These are phyloP conservation scores for Scaptomyza caliginosa DNA, from an alignment of 2,888 invertebrate genomes.

Conservation along the genomic window DNA sequence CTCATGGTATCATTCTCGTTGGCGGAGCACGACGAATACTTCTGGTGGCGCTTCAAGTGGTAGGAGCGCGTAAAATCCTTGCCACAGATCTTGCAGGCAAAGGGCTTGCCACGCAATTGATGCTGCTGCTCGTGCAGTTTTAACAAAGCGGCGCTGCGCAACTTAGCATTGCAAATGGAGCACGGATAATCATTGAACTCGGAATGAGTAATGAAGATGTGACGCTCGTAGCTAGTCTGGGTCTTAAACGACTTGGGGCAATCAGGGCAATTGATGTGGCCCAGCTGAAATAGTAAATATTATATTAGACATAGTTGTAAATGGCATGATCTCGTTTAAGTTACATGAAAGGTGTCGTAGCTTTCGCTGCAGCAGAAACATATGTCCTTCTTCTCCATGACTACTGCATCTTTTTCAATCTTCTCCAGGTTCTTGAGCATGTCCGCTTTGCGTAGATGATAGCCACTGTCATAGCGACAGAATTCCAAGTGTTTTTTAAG, in stretches of 20 bases:
- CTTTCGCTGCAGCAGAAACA: slow-evolving; percentile 84
- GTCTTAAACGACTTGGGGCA: slow-evolving; percentile 91
- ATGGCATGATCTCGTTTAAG: slow-evolving; percentile 7
- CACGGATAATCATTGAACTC: slow-evolving; percentile 87
- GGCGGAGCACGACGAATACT: slow-evolving; percentile 81
- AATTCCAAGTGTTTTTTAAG: slow-evolving; percentile 81
- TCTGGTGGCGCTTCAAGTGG: slow-evolving; percentile 86
- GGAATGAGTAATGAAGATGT: slow-evolving; percentile 89
- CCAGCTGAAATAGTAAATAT: slow-evolving; percentile 69
- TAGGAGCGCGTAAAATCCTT: slow-evolving; percentile 90
- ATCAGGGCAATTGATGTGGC: slow-evolving; percentile 85
- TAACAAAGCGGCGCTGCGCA: slow-evolving; percentile 87
- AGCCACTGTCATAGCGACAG: slow-evolving; percentile 81
- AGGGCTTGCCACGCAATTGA: slow-evolving; percentile 86
- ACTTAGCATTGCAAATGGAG: slow-evolving; percentile 88
- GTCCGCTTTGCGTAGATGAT: slow-evolving; percentile 77
- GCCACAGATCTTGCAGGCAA: slow-evolving; percentile 88
- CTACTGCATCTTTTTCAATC: slow-evolving; percentile 81
- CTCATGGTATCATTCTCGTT: slow-evolving; percentile 77
- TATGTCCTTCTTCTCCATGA: slow-evolving; percentile 81
- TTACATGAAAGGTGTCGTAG: slow-evolving; percentile 83
- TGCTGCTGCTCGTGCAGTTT: slow-evolving; percentile 88
- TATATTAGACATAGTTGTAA: neutral
- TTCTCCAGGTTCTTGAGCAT: slow-evolving; percentile 82
- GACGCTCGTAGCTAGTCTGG: slow-evolving; percentile 87